Evolutionary conservation across 2,888 invertebrate species (phyloP), one percentile per base, ranked within the genome.

Genomic region (Molorchus minor): DNA sequence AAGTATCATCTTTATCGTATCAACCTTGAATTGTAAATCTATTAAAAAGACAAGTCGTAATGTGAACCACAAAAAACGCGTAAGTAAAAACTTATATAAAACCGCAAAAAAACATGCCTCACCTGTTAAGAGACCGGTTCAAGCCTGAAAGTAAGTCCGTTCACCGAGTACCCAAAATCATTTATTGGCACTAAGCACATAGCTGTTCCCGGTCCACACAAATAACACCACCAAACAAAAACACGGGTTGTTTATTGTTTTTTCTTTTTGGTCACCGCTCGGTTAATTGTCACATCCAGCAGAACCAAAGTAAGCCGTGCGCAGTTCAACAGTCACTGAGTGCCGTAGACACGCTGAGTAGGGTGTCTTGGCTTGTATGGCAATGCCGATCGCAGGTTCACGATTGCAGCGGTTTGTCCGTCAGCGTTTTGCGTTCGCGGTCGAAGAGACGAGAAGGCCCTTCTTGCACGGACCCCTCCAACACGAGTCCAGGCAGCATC

Each of bases 281-380:
- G n/a, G n/a, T n/a, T n/a, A n/a, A n/a, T n/a, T n/a, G n/a, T n/a
- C n/a, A n/a, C n/a, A n/a, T n/a, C n/a, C n/a, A n/a, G 8, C 25
- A 25, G 5, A 8, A 8, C 33, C 12, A n/a, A n/a, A 12, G n/a
- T 3, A 33, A 8, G 33, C 3, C 33, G 33, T 7, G 33, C 3
- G n/a, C 38, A 46, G 36, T 41, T n/a, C n/a, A n/a, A n/a, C n/a
- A n/a, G 36, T 21, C 19, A 44, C 41, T 46, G 49, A 35, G 52
- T 47, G 52, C 53, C 45, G 56, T 45, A 35, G 47, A 56, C 59
- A 47, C 66, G 61, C 61, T 58, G 61, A 67, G 56, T 61, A 61
- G 56, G 61, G 35, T 57, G 61, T 62, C 67, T 71, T 68, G 67
- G 70, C 72, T 68, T 62, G 64, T 56, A 47, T 54, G 55, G 55